phyloP scores from a whole-genome alignment of 2,113 vertebrate species.

The Microcebus murinus region DNA sequence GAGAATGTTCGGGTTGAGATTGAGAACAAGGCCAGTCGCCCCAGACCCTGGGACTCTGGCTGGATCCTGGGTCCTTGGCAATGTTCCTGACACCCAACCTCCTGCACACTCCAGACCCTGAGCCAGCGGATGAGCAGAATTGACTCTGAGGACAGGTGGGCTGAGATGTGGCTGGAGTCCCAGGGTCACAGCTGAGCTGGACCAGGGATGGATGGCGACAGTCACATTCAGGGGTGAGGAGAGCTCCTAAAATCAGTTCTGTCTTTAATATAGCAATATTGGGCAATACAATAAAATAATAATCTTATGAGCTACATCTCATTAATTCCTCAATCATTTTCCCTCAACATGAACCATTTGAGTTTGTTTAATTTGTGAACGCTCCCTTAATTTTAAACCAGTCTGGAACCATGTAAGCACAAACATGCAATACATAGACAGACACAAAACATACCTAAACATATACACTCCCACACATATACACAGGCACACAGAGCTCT shows the following conservation, averaged over 20 bases:
- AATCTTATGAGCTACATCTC: too few relatives aligned
- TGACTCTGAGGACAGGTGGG: background rate
- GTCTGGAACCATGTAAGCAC: too few relatives aligned
- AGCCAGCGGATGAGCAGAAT: background rate
- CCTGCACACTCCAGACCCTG: background rate
- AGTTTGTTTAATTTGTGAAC: too few relatives aligned
- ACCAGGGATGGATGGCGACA: background rate
- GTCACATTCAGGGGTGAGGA: background rate
- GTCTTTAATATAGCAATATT: too few relatives aligned
- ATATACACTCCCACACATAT: too few relatives aligned
- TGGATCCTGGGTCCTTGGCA: rapidly evolving
- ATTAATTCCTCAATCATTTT: too few relatives aligned
- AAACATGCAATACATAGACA: too few relatives aligned
- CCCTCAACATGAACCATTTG: too few relatives aligned
- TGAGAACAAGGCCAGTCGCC: background rate
- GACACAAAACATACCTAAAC: too few relatives aligned
- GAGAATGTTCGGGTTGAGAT: background rate
- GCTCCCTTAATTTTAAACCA: too few relatives aligned
- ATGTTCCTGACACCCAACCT: rapidly evolving
- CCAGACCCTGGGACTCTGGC: background rate
- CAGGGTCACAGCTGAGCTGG: background rate
- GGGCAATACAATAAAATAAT: too few relatives aligned
- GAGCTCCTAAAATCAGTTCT: background rate
- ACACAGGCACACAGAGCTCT: too few relatives aligned
- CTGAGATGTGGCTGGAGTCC: background rate